Conservation (phyloP, 2,113 vertebrate genomes). For the Cyanoliseus patagonus region DNA sequence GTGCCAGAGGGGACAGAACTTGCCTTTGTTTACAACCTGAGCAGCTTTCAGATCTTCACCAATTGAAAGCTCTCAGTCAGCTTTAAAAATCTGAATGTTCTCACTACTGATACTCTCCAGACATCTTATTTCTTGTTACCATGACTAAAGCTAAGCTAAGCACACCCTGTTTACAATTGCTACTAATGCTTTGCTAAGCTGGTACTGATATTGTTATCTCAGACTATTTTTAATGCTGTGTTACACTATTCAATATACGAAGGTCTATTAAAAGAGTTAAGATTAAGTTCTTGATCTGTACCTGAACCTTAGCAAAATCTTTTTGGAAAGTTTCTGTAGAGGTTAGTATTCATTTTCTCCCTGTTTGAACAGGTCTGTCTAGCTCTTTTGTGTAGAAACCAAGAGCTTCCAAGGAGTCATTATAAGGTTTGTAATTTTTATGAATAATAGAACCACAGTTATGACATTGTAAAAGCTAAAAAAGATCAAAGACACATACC, state of each 20-base stretch:
- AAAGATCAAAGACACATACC: not conserved
- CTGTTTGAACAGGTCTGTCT: not conserved
- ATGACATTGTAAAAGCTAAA: not conserved
- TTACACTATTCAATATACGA: not conserved
- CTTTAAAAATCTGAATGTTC: slow-evolving; percentile 20
- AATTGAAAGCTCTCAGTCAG: slow-evolving; percentile 7
- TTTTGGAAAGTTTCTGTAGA: not conserved
- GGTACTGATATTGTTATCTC: not conserved
- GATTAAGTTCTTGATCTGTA: not conserved
- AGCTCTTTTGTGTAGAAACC: not conserved
- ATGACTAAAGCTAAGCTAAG: not conserved
- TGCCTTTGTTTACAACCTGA: slow-evolving; percentile 13
- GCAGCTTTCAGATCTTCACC: slow-evolving; percentile 31
- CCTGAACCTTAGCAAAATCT: not conserved
- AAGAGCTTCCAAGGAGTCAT: not conserved
- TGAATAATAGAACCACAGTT: not conserved
- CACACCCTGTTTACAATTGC: not conserved
- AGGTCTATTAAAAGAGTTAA: not conserved
- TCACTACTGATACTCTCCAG: not conserved
- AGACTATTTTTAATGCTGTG: not conserved
- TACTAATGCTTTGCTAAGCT: not conserved
- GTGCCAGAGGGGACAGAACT: not conserved
- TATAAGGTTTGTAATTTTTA: not conserved
- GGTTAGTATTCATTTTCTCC: not conserved
- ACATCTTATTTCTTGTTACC: not conserved